Base-by-base conservation (phyloP, 2,888 invertebrate species). In the Stenurella melanura region DNA sequence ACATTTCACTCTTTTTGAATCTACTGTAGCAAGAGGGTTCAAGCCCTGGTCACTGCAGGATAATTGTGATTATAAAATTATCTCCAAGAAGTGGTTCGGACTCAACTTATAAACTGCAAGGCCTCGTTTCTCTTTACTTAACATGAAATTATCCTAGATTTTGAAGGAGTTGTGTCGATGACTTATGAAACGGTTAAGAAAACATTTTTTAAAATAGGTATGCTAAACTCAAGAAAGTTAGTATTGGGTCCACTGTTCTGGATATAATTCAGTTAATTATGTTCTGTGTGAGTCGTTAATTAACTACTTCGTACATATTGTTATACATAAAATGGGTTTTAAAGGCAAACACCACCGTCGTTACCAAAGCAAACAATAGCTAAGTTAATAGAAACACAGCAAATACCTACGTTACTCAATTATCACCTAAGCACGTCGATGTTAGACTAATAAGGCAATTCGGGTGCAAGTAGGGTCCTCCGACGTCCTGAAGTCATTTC, bases 401-500 rank as follows among this genome's bases (percentile, higher is more conserved):
- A 19, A 63, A 50, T 50, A 50, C 50, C 50, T 63, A 72, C 73
- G 74, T 77, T 78, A 81, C 75, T 81, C 79, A 81, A 82, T 82
- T 81, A 80, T 70, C 61, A 70, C 63, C 19, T 58, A 56, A 64
- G 70, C 70, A 75, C 75, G 68, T 69, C 72, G 54, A 68, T 77
- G 79, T 78, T 76, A 76, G 63, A 75, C 75, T 82, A 83, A 83
- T 80, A 69, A 83, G 82, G 77, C 73, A 74, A 83, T 83, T 83
- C 70, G 73, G 75, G 76, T 83, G 81, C 81, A 60, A 77, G 75
- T 72, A 69, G 61, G 64, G 74, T 67, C 75, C 77, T 71, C 72
- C 76, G 76, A 74, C 74, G 75, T 76, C 72, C 73, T 73, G 76
- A 63, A 73, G 73, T 73, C 76, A 73, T 78, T 79, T 82, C 77